Base-by-base conservation (phyloP, 2,113 vertebrate species). In the Mastomys coucha region DNA sequence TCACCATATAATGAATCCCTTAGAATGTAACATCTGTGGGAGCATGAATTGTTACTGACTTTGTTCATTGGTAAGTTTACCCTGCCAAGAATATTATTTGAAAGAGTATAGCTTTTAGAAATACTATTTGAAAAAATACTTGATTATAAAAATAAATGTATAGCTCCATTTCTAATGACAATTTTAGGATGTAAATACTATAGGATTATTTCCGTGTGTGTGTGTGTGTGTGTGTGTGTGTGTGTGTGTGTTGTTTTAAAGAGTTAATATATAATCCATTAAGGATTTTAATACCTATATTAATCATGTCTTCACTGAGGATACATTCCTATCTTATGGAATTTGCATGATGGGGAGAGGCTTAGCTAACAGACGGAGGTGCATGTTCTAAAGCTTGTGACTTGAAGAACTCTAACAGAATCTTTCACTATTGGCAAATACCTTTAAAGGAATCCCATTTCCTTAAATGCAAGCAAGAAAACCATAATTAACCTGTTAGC, bases 391-490 rank as follows among this genome's bases (percentile, higher is more conserved):
- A 70, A 76, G 26, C 87, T 53, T 60, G 2, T 85, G 42, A 72
- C 76, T 94, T 77, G 45, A 86, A 78, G n/a, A 69, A 69, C 86
- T 84, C 4, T 67, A 36, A 86, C 26, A 78, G 42, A 89, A 85
- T 31, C 0, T 42, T 87, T 93, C 78, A 75, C 28, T 11, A 93
- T 85, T 22, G 70, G 2, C 60, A 91, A 92, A 17, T 69, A 22
- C 4, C 36, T 94, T 94, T 75, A 95, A 78, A 53, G 81, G 72
- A 82, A 24, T 33, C 11, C n/a, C 45, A 0, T 73, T 53, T 82
- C 31, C 53, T 96, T 67, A 82, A 65, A 36, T 80, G 93, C 91
- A 84, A 95, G 80, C 10, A 92, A 82, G 5, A 67, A 95, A 96
- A 73, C 8, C 3, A 81, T 45, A 76, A 77, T 26, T 51, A 75